Evolutionary conservation across 2,797 vertebrate species (phyloP).

Genomic region (Protosalanx chinensis): DNA sequence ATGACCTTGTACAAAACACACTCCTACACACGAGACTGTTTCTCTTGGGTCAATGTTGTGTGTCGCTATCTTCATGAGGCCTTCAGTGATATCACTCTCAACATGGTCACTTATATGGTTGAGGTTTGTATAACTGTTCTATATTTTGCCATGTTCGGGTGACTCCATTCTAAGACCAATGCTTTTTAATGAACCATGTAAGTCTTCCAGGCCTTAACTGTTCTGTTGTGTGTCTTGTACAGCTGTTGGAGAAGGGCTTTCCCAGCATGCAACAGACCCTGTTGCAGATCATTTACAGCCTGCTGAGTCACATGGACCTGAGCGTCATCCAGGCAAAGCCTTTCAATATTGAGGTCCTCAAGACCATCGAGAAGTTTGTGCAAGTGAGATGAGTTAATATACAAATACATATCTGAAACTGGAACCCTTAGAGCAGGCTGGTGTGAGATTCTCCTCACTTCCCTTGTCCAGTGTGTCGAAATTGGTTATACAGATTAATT

Average conservation of each 20-base stretch:
- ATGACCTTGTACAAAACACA: conserved; percentile 98
- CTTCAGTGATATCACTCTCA: conserved; percentile 88
- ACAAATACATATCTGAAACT: neutral
- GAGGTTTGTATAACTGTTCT: conserved; percentile 72
- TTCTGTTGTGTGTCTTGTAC: conserved; percentile 24
- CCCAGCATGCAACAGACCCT: conserved; percentile 94
- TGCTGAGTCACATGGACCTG: conserved; percentile 95
- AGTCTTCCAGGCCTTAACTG: neutral
- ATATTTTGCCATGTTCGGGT: neutral
- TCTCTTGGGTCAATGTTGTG: conserved; percentile 95
- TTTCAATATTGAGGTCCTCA: conserved; percentile 94
- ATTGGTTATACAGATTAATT: no score
- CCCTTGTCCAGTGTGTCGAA: no score
- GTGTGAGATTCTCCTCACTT: no score
- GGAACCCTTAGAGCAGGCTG: no score
- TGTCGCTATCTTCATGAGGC: conserved; percentile 96
- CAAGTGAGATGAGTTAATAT: conserved; percentile 74
- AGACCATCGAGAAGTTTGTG: conserved; percentile 95
- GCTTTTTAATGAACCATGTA: neutral
- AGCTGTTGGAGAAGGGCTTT: conserved; percentile 95
- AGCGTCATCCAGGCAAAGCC: conserved; percentile 88
- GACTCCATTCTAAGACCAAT: neutral
- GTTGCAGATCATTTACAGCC: conserved; percentile 94
- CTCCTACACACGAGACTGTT: conserved; percentile 91
- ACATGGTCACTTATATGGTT: conserved; percentile 92